A percentile compares a stretch with the other conserved stretches of the same genome.
phyloP scores from a whole-genome alignment of 2,113 vertebrate genomes.

The Panthera uncia region DNA sequence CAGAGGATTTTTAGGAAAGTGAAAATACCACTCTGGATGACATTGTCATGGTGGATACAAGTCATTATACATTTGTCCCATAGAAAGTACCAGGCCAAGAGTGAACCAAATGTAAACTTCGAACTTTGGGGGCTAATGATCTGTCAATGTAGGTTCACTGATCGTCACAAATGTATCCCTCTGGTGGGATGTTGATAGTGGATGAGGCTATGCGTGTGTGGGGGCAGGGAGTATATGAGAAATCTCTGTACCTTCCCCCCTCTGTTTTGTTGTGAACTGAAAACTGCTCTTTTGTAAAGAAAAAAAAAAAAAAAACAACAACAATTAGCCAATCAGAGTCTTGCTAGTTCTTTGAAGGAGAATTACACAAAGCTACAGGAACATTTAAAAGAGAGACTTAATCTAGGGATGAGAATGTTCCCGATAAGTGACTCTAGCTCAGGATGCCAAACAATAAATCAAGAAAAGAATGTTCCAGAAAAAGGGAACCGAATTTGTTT shows the following conservation, averaged over 20 bases:
- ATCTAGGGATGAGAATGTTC: background rate
- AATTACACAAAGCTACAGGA: background rate
- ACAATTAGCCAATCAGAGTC: background rate
- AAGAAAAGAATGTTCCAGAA: background rate
- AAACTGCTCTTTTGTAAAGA: background rate
- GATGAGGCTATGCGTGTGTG: background rate
- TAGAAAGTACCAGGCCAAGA: background rate
- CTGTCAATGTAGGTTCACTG: background rate
- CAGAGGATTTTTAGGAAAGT: background rate
- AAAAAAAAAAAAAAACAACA: background rate
- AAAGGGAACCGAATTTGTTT: background rate
- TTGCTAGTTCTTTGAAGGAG: background rate
- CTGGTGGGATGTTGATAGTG: background rate
- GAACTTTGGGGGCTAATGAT: background rate
- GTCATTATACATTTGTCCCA: background rate
- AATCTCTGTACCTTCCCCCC: background rate
- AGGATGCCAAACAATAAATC: background rate
- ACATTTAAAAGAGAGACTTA: background rate
- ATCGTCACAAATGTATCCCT: background rate
- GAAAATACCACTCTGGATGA: background rate
- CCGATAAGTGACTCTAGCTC: background rate
- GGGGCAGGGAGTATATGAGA: background rate
- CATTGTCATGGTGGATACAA: background rate
- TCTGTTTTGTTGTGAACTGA: background rate
- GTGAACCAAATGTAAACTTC: background rate